These are phyloP conservation scores for Diphyllodes magnificus DNA, from an alignment of 2,113 vertebrate genomes.

Conservation along the genomic window DNA sequence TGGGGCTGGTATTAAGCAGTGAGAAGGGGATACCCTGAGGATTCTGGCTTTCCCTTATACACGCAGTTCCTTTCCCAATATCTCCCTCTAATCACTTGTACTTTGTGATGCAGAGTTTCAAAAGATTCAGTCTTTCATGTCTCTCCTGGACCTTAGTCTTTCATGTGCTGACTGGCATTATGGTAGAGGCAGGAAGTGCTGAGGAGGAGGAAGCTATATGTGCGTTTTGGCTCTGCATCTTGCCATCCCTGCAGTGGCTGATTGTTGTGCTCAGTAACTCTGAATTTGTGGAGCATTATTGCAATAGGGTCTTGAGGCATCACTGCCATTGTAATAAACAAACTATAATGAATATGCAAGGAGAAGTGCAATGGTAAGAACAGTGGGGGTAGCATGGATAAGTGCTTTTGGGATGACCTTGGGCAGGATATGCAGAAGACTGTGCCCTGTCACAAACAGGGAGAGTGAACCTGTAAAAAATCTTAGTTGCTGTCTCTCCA, in stretches of 20 bases:
- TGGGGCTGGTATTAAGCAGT: not conserved
- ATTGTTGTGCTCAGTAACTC: not conserved
- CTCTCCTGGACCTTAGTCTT: not conserved
- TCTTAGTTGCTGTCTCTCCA: not conserved
- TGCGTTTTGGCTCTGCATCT: not conserved
- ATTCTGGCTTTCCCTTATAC: not conserved
- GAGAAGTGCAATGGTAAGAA: not conserved
- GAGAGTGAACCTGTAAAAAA: not conserved
- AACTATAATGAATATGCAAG: not conserved
- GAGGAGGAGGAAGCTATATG: not conserved
- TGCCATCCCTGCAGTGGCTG: not conserved
- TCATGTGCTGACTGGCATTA: not conserved
- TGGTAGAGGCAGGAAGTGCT: not conserved
- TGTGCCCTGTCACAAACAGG: not conserved
- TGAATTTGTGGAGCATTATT: not conserved
- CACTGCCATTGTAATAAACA: not conserved
- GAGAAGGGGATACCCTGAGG: not conserved
- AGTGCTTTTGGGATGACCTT: not conserved
- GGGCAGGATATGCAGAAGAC: not conserved
- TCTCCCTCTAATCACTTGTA: not conserved
- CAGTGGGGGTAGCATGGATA: not conserved
- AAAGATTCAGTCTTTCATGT: not conserved
- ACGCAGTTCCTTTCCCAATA: not conserved
- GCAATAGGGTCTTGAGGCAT: not conserved
- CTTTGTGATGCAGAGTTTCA: not conserved